Evolutionary conservation across 2,888 invertebrate species (phyloP).

Genomic region (Euclidia mi): DNA sequence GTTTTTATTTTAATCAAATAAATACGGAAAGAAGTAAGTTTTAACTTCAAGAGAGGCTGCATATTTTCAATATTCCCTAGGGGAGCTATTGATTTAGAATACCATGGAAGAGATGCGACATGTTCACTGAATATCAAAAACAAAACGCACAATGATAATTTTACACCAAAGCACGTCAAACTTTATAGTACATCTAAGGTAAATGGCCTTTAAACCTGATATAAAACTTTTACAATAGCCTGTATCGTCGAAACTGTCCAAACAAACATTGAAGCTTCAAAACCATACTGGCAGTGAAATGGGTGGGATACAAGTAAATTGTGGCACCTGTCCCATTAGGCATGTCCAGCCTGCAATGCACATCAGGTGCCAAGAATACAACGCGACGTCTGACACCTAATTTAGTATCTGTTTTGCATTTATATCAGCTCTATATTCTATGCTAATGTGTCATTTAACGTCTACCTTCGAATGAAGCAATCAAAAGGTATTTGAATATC

Average conservation of each 20-base stretch:
- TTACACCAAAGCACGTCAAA: no score
- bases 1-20: no score
- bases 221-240: neutral
- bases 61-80: no score
- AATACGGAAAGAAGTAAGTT: no score
- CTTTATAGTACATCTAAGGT: neutral
- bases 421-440: slow-evolving; percentile 21
- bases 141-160: no score
- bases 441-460: slow-evolving; percentile 24
- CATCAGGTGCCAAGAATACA: slow-evolving; percentile 48
- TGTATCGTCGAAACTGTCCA: neutral
- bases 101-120: no score
- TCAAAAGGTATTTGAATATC: neutral
- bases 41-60: no score
- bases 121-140: no score
- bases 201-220: neutral
- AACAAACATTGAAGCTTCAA: slow-evolving; percentile 15
- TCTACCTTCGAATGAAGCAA: neutral
- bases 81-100: no score
- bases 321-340: slow-evolving; percentile 42
- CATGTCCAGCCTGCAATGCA: slow-evolving; percentile 22
- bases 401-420: slow-evolving; percentile 38
- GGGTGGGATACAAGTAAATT: slow-evolving; percentile 26
- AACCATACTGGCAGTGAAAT: slow-evolving; percentile 13
- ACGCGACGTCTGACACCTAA: slow-evolving; percentile 37